Conservation (phyloP, 2,888 invertebrate genomes). For the Coelopa pilipes region DNA sequence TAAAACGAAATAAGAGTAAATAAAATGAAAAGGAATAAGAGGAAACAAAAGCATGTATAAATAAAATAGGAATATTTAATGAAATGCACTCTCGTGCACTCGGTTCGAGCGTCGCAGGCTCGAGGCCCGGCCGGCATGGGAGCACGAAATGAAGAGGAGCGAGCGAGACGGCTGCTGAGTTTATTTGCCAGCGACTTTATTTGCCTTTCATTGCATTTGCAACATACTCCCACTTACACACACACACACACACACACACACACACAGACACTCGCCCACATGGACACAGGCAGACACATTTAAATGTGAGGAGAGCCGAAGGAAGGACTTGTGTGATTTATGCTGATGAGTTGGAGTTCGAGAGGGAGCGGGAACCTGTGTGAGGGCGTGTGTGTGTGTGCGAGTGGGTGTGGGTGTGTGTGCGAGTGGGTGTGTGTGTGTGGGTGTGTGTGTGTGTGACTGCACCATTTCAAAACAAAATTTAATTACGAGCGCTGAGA, state of each 20-base stretch:
- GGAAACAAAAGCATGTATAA: too few species aligned
- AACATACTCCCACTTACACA: background rate
- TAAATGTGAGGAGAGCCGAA: slow-evolving; percentile 20
- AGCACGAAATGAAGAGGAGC: too few species aligned
- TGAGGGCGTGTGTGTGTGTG: background rate
- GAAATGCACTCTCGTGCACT: too few species aligned
- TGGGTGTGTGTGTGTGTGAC: slow-evolving; percentile 1
- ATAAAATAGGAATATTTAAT: too few species aligned
- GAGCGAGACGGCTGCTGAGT: background rate
- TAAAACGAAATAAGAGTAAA: too few species aligned
- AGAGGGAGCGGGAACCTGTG: background rate
- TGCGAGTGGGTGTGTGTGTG: background rate
- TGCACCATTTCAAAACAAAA: slow-evolving; percentile 30
- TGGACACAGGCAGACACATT: background rate
- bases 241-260: background rate
- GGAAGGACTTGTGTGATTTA: slow-evolving; percentile 30
- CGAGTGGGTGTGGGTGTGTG: too few species aligned
- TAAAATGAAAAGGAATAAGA: too few species aligned
- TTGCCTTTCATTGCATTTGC: slow-evolving; percentile 13
- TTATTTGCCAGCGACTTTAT: slow-evolving; percentile 26
- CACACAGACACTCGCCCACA: background rate
- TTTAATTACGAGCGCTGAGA: slow-evolving; percentile 27
- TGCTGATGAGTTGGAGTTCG: slow-evolving; percentile 19
- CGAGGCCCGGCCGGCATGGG: too few species aligned
- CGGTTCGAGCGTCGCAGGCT: too few species aligned